A percentile compares a stretch with the other conserved stretches of the same genome.
phyloP scores from a whole-genome alignment of 2,888 invertebrate species.

The Leptopilina drosophilae region DNA sequence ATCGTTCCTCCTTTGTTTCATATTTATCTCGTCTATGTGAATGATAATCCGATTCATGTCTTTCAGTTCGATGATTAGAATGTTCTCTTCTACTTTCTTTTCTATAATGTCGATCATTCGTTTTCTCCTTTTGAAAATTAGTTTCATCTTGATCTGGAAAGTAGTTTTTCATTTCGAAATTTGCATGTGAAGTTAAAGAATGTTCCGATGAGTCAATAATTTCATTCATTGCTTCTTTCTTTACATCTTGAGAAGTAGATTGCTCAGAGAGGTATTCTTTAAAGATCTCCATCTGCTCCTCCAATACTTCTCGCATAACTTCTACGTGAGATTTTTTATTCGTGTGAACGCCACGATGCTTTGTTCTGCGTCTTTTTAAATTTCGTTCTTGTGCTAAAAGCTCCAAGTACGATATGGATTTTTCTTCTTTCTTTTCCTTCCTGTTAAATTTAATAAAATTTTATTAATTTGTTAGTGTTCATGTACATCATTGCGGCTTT shows the following conservation, averaged over 20 bases:
- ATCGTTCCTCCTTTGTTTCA: conserved; percentile 48
- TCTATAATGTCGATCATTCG: conserved; percentile 31
- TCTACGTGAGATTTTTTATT: conserved; percentile 74
- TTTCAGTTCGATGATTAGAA: conserved; percentile 41
- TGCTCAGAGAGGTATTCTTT: conserved; percentile 63
- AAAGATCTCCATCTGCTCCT: conserved; percentile 74
- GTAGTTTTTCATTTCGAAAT: background rate
- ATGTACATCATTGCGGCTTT: too few species aligned
- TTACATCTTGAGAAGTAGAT: conserved; percentile 34
- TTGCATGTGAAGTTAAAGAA: background rate
- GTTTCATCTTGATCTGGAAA: conserved; percentile 41
- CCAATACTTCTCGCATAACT: conserved; percentile 73
- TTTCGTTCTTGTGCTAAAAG: conserved; percentile 72
- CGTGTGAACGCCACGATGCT: conserved; percentile 73
- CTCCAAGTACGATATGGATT: conserved; percentile 66
- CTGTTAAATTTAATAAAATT: background rate
- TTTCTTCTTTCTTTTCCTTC: conserved; percentile 51
- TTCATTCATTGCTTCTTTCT: conserved; percentile 39
- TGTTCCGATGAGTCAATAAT: conserved; percentile 37
- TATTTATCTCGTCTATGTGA: conserved; percentile 51
- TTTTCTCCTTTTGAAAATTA: conserved; percentile 53
- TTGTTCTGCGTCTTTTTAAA: conserved; percentile 71
- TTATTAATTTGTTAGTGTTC: background rate
- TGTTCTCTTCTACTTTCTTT: conserved; percentile 36
- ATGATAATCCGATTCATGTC: conserved; percentile 38